A percentile compares a stretch with the other conserved stretches of the same genome.
These are phyloP conservation scores for Sycon ciliatum DNA, from an alignment of 37 sponge, comb jelly and placozoan genomes.

Conservation along the genomic window DNA sequence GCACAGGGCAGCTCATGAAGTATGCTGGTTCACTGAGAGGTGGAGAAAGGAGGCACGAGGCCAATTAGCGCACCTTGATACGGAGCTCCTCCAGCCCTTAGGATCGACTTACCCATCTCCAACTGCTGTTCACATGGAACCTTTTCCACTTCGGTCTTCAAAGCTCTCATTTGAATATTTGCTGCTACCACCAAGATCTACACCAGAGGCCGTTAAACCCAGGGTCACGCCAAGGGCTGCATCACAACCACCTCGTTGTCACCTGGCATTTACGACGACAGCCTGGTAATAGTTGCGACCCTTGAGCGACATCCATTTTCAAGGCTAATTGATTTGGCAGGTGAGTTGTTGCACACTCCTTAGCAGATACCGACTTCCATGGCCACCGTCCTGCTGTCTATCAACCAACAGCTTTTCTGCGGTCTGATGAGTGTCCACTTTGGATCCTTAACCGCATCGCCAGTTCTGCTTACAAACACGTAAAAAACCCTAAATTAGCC, in stretches of 20 bases:
- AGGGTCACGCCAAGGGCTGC: no score
- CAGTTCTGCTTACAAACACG: constrained; percentile 67
- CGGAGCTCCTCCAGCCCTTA: constrained; percentile 51
- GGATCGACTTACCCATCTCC: constrained; percentile 60
- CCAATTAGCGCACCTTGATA: no score
- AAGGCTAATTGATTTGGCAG: constrained; percentile 81
- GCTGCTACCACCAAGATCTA: constrained; percentile 88
- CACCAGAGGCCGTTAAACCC: no score
- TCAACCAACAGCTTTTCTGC: constrained; percentile 74
- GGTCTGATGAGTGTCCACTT: constrained; percentile 60
- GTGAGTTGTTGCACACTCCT: constrained; percentile 83
- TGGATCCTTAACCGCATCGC: constrained; percentile 60
- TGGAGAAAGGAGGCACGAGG: no score
- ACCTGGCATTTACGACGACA: constrained; percentile 18
- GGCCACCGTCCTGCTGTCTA: constrained; percentile 86
- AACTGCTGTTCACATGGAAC: no score
- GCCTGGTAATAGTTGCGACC: constrained; percentile 41
- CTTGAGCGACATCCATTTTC: constrained; percentile 84
- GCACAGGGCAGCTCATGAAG: no score
- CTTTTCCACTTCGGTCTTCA: no score
- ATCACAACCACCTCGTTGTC: constrained; percentile 30
- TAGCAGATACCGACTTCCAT: constrained; percentile 80
- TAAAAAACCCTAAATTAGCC: no score
- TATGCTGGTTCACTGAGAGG: no score
- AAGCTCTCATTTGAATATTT: constrained; percentile 79